A percentile compares a stretch with the other conserved stretches of the same genome.
Evolutionary conservation across 2,113 vertebrate genomes (phyloP).

Genomic region (Lagopus leucura): DNA sequence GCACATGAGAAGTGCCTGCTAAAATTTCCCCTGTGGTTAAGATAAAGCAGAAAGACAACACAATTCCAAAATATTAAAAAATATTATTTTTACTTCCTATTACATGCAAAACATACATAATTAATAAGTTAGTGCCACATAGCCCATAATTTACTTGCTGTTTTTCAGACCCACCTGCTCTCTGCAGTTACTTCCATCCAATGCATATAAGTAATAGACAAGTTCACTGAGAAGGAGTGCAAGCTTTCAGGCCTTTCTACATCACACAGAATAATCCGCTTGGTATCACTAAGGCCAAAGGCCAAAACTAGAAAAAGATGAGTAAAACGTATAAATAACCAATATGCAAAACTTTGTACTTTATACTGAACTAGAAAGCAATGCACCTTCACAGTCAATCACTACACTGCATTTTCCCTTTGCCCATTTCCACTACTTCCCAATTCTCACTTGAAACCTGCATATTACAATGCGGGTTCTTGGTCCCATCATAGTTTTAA

Average conservation of each 20-base stretch:
- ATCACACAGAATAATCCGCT: conserved; percentile 92
- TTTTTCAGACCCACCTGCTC: conserved; percentile 82
- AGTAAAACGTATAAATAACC: neutral
- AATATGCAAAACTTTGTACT: neutral
- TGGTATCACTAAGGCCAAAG: conserved; percentile 93
- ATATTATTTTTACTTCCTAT: neutral
- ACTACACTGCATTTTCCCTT: neutral
- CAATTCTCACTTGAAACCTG: neutral
- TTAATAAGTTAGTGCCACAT: neutral
- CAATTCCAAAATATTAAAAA: accelerated
- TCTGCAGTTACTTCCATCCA: conserved; percentile 98
- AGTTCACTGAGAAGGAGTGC: conserved; percentile 89
- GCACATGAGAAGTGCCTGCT: neutral
- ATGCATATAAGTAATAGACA: conserved; percentile 91
- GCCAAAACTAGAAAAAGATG: conserved; percentile 85
- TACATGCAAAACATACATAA: neutral
- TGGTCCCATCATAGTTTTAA: neutral
- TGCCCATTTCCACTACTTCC: neutral
- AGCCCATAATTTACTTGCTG: neutral
- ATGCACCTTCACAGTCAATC: neutral
- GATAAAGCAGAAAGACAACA: neutral
- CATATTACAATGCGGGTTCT: neutral
- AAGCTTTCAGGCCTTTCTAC: conserved; percentile 97
- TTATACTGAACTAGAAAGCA: neutral
- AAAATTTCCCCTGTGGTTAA: neutral